These are phyloP conservation scores for Corynorhinus townsendii DNA, from an alignment of 2,113 vertebrate genomes.

Conservation along the genomic window DNA sequence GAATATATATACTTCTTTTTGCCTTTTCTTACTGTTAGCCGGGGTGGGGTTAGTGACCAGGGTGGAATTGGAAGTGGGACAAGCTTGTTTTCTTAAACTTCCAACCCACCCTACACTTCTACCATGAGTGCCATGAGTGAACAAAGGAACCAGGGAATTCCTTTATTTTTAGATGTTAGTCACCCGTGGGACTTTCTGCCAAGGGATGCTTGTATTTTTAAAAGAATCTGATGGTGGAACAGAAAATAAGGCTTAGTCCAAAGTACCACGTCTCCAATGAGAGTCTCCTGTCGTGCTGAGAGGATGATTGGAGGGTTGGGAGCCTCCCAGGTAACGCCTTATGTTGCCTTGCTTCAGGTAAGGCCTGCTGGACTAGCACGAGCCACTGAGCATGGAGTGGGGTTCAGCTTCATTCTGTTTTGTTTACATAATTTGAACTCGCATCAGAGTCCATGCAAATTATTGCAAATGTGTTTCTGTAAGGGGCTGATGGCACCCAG, in stretches of 20 bases:
- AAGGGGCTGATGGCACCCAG: not conserved
- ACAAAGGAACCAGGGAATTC: not conserved
- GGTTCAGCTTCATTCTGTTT: not conserved
- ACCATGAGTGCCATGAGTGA: not conserved
- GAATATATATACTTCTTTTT: not conserved
- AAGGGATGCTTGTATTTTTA: not conserved
- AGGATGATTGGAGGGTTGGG: not conserved
- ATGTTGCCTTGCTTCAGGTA: not conserved
- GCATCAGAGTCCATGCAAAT: not conserved
- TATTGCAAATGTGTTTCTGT: constrained; percentile 12
- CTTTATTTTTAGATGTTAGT: not conserved
- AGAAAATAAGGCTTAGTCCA: not conserved
- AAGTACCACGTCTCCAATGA: not conserved
- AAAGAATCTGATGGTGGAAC: not conserved
- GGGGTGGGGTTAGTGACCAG: not conserved
- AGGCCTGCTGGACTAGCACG: not conserved
- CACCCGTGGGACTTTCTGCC: not conserved
- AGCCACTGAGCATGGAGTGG: not conserved
- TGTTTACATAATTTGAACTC: not conserved
- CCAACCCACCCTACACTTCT: not conserved
- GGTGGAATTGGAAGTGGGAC: not conserved
- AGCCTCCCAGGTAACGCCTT: not conserved
- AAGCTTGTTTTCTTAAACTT: not conserved
- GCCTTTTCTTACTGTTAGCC: not conserved
- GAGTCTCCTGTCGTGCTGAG: not conserved